Base-by-base conservation (phyloP, 2,888 invertebrate species). In the Torymus tubicola region DNA sequence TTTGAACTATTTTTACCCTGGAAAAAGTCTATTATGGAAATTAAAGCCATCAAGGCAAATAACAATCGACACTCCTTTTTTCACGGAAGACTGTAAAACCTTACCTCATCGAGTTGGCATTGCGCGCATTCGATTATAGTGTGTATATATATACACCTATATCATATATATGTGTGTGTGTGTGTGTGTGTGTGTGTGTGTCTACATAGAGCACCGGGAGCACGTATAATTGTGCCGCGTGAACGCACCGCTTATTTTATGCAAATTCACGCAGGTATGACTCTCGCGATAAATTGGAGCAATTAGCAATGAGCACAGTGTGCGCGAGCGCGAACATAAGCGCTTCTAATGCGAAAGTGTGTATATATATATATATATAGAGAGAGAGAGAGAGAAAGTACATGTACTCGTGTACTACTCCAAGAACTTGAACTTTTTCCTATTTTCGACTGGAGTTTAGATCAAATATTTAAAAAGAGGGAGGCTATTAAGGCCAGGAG, bases 21-120 rank as follows among this genome's bases (percentile, higher is more conserved):
- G 31, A 31, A 72, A 72, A 61, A 72, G 72, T 61, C 71, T 50
- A 71, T 71, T 71, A 71, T 50, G 21, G 18, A 52, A 61, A 71
- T 71, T 71, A 71, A 72, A 72, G 72, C 63, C 72, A 72, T 72
- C 72, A 52, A 61, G 61, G n/a, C 53, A 21, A 31, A 72, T 72
- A 69, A 57, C 61, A 72, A 72, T 69, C 69, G 72, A 72, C 72
- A 72, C 72, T 53, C 72, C 72, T 72, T 53, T 31, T 63, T 72
- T 52, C 72, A 63, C 72, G 21, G 52, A 42, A 52, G 55, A 69
- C 42, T 12, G 63, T 14, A n/a, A 72, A 31, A 31, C 31, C 58
- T 69, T 69, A 58, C 16, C n/a, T 16, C 67, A 53, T 31, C n/a
- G 8, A 14, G 31, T 0, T 31, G 14, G 58, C 55, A 69, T 24